Evolutionary conservation across 2,888 invertebrate genomes (phyloP).

Genomic region (Siphonodentalium dalli): DNA sequence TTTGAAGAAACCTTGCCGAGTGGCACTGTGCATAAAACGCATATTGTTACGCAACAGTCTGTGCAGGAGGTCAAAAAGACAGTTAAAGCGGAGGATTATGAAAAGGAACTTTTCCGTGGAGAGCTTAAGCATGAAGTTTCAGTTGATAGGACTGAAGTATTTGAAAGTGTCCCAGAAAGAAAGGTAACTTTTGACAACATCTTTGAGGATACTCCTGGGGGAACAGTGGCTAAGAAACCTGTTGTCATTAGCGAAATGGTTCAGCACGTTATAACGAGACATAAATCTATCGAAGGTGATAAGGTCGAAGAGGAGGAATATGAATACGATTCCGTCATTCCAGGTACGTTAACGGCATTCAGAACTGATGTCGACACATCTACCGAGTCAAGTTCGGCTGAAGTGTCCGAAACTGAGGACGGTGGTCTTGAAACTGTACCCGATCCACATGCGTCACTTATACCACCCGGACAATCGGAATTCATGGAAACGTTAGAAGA

Average conservation of each 20-base stretch:
- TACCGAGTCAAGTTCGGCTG: no score
- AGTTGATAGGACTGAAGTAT: no score
- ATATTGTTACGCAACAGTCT: slow-evolving; percentile 39
- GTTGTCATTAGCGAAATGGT: slow-evolving; percentile 53
- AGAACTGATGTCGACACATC: slow-evolving; percentile 25
- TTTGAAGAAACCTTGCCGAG: slow-evolving; percentile 49
- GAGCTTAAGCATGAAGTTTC: slow-evolving; percentile 41
- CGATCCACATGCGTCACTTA: no score
- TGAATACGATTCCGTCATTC: slow-evolving; percentile 51
- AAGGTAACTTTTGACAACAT: no score
- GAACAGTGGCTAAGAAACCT: slow-evolving; percentile 44
- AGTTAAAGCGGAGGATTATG: slow-evolving; percentile 37
- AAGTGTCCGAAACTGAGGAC: slow-evolving; percentile 32
- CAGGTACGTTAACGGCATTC: slow-evolving; percentile 53
- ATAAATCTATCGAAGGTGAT: slow-evolving; percentile 45
- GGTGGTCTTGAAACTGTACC: no score
- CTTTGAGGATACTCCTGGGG: no score
- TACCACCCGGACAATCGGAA: slow-evolving; percentile 29
- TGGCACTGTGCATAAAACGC: slow-evolving; percentile 49
- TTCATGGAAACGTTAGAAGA: slow-evolving; percentile 47
- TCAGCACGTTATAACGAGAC: slow-evolving; percentile 46
- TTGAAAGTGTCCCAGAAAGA: no score
- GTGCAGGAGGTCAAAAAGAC: slow-evolving; percentile 38
- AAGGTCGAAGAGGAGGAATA: slow-evolving; percentile 37
- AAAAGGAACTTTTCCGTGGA: slow-evolving; percentile 39